Conservation (phyloP, 2,888 invertebrate species). For the Heliconius aoede region DNA sequence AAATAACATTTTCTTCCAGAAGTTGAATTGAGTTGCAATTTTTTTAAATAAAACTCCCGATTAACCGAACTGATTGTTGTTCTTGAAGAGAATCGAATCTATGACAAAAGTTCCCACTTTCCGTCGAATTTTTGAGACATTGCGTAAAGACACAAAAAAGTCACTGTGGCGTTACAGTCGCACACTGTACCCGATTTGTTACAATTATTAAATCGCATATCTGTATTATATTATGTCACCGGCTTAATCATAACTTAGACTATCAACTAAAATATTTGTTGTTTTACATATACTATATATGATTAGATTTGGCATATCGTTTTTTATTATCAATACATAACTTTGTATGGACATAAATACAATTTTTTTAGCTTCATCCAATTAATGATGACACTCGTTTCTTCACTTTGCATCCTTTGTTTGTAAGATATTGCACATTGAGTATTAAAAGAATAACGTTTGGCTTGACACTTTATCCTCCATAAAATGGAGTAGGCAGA, state of each 20-base stretch:
- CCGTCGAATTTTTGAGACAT: too few species aligned
- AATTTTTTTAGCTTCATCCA: background rate
- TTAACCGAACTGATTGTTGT: too few species aligned
- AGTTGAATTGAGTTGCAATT: too few species aligned
- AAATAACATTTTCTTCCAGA: too few species aligned
- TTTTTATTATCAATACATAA: background rate
- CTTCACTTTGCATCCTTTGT: background rate
- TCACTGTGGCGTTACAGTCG: background rate
- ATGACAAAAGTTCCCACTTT: too few species aligned
- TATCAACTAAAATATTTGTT: slow-evolving; percentile 23
- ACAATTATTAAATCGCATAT: background rate
- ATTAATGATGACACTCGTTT: background rate
- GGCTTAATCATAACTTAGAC: background rate
- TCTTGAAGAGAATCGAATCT: too few species aligned
- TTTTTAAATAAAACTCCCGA: too few species aligned
- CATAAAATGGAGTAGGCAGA: too few species aligned
- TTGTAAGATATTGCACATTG: background rate
- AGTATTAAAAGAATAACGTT: too few species aligned
- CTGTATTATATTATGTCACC: background rate
- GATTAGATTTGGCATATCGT: slow-evolving; percentile 1
- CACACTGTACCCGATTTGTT: background rate
- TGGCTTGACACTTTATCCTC: too few species aligned
- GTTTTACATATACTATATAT: slow-evolving; percentile 3
- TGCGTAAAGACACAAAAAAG: too few species aligned
- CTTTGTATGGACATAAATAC: background rate